Evolutionary conservation across 2,888 invertebrate genomes (phyloP).

Genomic region (Hydrotaea cyrtoneurina): DNA sequence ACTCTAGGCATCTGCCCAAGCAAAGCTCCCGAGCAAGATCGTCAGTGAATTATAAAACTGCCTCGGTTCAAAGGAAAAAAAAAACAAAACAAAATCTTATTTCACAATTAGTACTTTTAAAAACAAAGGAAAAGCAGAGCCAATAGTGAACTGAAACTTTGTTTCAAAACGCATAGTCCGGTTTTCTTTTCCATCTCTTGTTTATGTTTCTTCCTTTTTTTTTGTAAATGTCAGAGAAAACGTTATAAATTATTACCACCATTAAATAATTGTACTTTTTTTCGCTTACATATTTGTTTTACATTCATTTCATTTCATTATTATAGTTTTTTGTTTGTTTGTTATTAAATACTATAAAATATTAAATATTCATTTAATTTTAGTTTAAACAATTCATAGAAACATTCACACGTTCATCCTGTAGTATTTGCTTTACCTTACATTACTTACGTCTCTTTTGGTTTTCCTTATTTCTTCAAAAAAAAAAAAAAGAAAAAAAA

Average conservation of each 20-base stretch:
- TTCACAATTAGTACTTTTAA: slow-evolving; percentile 9
- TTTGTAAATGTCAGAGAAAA: slow-evolving; percentile 45
- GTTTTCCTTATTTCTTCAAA: slow-evolving; percentile 29
- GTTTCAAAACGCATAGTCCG: slow-evolving; percentile 36
- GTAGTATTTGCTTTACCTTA: slow-evolving; percentile 36
- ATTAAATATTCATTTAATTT: slow-evolving; percentile 7
- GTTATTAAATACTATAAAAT: slow-evolving; percentile 51
- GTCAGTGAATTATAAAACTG: too few species aligned
- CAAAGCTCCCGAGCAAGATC: too few species aligned
- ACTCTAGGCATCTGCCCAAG: too few species aligned
- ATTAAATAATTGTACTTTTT: slow-evolving; percentile 55
- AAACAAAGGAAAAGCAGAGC: background rate
- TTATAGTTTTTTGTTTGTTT: slow-evolving; percentile 4
- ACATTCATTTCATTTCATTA: background rate
- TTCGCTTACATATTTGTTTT: slow-evolving; percentile 25
- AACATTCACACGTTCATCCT: slow-evolving; percentile 57
- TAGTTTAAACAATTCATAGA: slow-evolving; percentile 40
- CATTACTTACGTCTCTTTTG: background rate
- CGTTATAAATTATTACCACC: slow-evolving; percentile 36
- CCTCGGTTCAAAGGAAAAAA: background rate
- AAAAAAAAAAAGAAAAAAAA: slow-evolving; percentile 39
- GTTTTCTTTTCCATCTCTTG: slow-evolving; percentile 7
- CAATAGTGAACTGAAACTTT: slow-evolving; percentile 21
- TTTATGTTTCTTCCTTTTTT: background rate
- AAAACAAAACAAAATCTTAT: slow-evolving; percentile 17